Base-by-base conservation (phyloP, 2,113 vertebrate species). In the Aphyosemion australe region DNA sequence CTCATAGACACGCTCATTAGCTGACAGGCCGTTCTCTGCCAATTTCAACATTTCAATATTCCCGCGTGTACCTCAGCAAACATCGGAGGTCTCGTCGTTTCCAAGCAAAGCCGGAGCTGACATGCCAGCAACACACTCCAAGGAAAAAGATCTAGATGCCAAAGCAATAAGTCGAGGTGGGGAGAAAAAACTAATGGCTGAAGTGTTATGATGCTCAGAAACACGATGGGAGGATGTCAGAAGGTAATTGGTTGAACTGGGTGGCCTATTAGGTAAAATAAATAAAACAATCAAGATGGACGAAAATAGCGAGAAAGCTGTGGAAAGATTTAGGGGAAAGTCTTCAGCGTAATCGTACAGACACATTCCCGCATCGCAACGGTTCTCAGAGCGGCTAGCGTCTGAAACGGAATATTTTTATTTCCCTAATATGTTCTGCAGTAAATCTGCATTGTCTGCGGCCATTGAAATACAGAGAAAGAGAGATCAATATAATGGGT, bases 401-500 rank as follows among this genome's bases (percentile, higher is more conserved):
- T 61, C 74, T 65, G 54, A 80, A 81, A 79, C 81, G 72, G 83
- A 85, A 37, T 37, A 83, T 91, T 91, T 19, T 87, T 88, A 89
- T 92, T 90, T 86, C 81, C 89, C 89, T 92, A 92, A 93, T 93
- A 92, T 93, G 89, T 88, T 91, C 84, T 88, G 89, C 86, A 77
- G 78, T 86, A 92, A 92, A 92, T 91, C 90, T 86, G 85, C 89
- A 91, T 93, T 93, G 90, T 92, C 89, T 87, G 86, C 62, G 81
- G 85, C 90, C 84, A 91, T 91, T 92, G 89, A 92, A 92, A 90
- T 84, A 84, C 84, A 82, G 86, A 92, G 88, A 92, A 92, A 92
- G 88, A 92, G 91, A 92, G 91, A 93, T 93, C 91, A 92, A 93
- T 93, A 93, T 93, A 93, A 92, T 93, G 89, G 90, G 84, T 90